Evolutionary conservation across 2,888 invertebrate species (phyloP), one percentile per base, ranked within the genome.

Genomic region (Pterostichus niger): DNA sequence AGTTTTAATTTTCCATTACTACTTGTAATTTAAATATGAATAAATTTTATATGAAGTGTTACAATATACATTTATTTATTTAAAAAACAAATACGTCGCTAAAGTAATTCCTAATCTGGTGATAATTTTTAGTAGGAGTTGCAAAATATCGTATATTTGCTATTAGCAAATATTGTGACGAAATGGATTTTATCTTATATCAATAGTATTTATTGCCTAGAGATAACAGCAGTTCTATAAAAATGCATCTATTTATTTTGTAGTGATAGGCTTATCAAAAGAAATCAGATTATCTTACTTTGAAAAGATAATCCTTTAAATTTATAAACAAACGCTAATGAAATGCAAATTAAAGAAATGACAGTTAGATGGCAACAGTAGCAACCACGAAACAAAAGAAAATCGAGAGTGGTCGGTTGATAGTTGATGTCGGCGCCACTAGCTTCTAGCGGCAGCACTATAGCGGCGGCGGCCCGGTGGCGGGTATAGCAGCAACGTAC

Each of bases 21-120:
- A 40, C 9, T 6, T 40, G 56, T 56, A 56, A 56, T 56, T 56
- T 56, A 56, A 56, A 9, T 17, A 13, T 56, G 6, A 56, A 56
- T 56, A 56, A 56, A 56, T 56, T 56, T 56, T 56, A 56, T 56
- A 56, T 56, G 10, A 13, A 56, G 13, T 56, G 56, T 56, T 49
- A 49, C 56, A 56, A n/a, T 49, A 4, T 49, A 11, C 1, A 5
- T 49, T 49, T 49, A 0, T n/a, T 5, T 11, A 5, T 5, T n/a
- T n/a, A n/a, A n/a, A n/a, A n/a, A n/a, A n/a, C n/a, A n/a, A n/a
- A n/a, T n/a, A n/a, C n/a, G n/a, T n/a, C n/a, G n/a, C 44, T 44
- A 44, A 44, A 24, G 24, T 3, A 44, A 1, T 44, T 40, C 9
- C 7, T 40, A 40, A 40, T 40, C 40, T 6, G 52, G 52, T n/a